Percentiles rank a stretch among this genome's conserved stretches.
Conservation (phyloP, 2,888 invertebrate species). For the Calameuta pallipes region DNA sequence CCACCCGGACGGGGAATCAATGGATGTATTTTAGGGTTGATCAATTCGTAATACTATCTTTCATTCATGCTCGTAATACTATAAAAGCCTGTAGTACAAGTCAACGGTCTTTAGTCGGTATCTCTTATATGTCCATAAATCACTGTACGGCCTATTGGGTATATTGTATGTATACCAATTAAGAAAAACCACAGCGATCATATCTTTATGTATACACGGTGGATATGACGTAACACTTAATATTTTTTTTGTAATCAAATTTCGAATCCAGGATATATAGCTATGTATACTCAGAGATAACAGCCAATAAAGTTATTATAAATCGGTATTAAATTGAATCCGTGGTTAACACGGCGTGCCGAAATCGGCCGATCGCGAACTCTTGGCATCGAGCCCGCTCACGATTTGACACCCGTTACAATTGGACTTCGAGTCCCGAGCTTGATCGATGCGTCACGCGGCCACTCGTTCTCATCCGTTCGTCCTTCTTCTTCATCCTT, state of each 20-base stretch:
- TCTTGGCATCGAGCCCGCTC: background rate
- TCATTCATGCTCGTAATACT: slow-evolving; percentile 2
- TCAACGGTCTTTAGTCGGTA: background rate
- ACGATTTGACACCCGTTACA: background rate
- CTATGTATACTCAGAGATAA: background rate
- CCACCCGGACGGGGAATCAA: slow-evolving; percentile 38
- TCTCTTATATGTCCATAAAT: background rate
- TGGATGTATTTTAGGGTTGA: slow-evolving; percentile 47
- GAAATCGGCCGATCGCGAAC: background rate
- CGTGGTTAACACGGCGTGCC: background rate
- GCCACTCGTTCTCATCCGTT: slow-evolving; percentile 17
- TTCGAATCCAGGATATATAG: background rate
- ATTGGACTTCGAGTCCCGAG: background rate
- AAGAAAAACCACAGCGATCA: too few relatives aligned
- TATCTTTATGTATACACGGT: background rate
- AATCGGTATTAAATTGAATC: background rate
- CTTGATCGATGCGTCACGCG: slow-evolving; percentile 10
- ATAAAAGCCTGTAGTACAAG: background rate
- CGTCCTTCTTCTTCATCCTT: slow-evolving; percentile 21
- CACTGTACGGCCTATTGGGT: too few relatives aligned
- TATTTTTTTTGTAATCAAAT: background rate
- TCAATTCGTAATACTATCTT: slow-evolving; percentile 51
- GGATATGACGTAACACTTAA: too few relatives aligned
- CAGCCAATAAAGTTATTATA: background rate
- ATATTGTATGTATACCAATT: too few relatives aligned